phyloP scores from a whole-genome alignment of 2,113 vertebrate genomes.

The Sapajus apella region DNA sequence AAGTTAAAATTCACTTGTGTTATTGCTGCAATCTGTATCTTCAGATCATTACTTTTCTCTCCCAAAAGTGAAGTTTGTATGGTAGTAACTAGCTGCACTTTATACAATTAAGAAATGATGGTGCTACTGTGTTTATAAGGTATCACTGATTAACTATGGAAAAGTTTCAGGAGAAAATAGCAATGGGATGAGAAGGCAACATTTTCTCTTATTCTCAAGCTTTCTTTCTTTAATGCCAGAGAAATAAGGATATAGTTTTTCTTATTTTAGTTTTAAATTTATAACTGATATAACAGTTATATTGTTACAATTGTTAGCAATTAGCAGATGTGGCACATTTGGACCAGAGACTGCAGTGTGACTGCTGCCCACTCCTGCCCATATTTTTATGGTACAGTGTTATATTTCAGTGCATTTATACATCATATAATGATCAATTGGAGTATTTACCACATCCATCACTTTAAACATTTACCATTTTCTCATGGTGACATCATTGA shows the following conservation, averaged over 20 bases:
- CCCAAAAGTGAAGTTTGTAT: constrained; percentile 57
- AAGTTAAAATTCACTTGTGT: background rate
- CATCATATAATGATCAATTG: too few relatives aligned
- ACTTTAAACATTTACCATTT: too few relatives aligned
- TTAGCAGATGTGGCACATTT: constrained; percentile 52
- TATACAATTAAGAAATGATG: background rate
- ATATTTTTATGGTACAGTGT: too few relatives aligned
- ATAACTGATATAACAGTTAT: too few relatives aligned
- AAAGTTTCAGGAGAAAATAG: background rate
- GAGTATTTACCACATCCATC: too few relatives aligned
- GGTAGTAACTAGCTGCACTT: constrained; percentile 11
- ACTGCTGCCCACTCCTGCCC: background rate
- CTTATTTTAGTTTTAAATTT: too few relatives aligned
- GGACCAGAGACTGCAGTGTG: constrained; percentile 69
- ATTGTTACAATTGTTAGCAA: too few relatives aligned
- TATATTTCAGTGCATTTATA: too few relatives aligned
- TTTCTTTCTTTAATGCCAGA: background rate
- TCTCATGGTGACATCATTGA: too few relatives aligned
- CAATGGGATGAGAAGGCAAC: background rate
- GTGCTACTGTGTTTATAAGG: constrained; percentile 26
- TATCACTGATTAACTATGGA: constrained; percentile 19
- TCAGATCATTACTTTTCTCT: constrained; percentile 61
- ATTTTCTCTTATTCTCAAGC: background rate
- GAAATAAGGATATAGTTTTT: background rate
- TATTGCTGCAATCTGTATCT: background rate